Evolutionary conservation across 1,140 invertebrate species (phyloP), one percentile per base, ranked within the genome.

Genomic region (Nasonia longicornis): DNA sequence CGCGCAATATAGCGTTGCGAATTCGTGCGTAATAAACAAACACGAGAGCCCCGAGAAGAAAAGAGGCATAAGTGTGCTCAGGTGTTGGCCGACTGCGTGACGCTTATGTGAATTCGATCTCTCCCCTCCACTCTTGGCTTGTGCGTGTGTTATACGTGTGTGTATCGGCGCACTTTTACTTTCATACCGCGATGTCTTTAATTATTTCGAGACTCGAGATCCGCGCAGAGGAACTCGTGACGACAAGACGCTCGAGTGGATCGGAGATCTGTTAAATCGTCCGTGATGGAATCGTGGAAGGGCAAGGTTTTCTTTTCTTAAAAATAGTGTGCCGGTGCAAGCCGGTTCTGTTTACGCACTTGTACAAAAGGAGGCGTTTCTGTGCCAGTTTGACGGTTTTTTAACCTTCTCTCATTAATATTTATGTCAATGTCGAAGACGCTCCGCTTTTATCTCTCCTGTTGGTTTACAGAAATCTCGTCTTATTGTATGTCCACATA

Each of bases 11-110:
- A 35, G 22, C 29, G 64, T 29, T 6, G 26, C 26, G 64, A 67
- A 67, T 67, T 67, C 64, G 64, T 67, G 29, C 64, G 64, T 67
- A 67, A 67, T 67, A 26, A 67, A 26, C 10, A 67, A 67, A 67
- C 12, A 31, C 8, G 2, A 29, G 14, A 3, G 29, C 29, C 29
- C 26, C 22, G 64, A 16, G 64, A 67, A 14, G 22, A 16, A 67
- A 67, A 67, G 64, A 29, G 8, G 16, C 26, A 67, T 11, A 67
- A 67, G 64, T 67, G 29, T 67, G 29, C 22, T 67, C 64, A 67
- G 64, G 64, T 67, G 64, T 67, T 29, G 29, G 10, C 20, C 4
- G 64, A 29, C 22, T 67, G 20, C 20, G 52, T n/a, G 52, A 58
- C 52, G 52, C 52, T 58, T 35, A 35, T 35, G 4, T 14, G 16